Percentiles rank a stretch among this genome's conserved stretches.
Conservation (phyloP, 2,113 vertebrate species). For the Indri indri region DNA sequence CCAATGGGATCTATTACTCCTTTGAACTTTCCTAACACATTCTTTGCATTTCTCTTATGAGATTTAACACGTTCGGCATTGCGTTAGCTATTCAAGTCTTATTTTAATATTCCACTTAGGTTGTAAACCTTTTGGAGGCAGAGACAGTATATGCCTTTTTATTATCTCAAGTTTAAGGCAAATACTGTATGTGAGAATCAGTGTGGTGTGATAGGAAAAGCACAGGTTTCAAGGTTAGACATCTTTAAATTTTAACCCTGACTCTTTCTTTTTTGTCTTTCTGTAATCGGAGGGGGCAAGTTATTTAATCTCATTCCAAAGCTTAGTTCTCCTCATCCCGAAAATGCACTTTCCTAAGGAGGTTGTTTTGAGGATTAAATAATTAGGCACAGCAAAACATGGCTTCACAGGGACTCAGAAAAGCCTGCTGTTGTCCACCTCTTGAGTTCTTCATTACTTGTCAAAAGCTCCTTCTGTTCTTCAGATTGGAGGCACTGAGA, state of each 20-base stretch:
- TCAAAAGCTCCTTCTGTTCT: not conserved
- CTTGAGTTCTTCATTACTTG: not conserved
- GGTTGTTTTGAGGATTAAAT: not conserved
- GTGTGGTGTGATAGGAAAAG: not conserved
- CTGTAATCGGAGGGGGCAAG: not conserved
- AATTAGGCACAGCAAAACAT: not conserved
- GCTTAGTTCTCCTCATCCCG: not conserved
- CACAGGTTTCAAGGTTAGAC: not conserved
- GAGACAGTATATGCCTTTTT: not conserved
- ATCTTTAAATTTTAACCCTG: not conserved
- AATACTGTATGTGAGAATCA: not conserved
- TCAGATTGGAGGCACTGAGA: not conserved
- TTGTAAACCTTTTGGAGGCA: not conserved
- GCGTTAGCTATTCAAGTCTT: not conserved
- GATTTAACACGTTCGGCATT: not conserved
- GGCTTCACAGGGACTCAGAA: not conserved
- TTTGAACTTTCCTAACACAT: not conserved
- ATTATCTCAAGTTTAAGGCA: not conserved
- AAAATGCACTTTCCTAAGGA: not conserved
- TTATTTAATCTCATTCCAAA: not conserved
- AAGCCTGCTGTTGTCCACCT: not conserved
- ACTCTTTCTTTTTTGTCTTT: not conserved
- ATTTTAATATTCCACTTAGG: not conserved
- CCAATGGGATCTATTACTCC: not conserved
- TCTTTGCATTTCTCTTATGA: not conserved